These are phyloP conservation scores for Catalaphyllia jardinei DNA, from an alignment of 64 coral and sea anemone species.

Conservation along the genomic window DNA sequence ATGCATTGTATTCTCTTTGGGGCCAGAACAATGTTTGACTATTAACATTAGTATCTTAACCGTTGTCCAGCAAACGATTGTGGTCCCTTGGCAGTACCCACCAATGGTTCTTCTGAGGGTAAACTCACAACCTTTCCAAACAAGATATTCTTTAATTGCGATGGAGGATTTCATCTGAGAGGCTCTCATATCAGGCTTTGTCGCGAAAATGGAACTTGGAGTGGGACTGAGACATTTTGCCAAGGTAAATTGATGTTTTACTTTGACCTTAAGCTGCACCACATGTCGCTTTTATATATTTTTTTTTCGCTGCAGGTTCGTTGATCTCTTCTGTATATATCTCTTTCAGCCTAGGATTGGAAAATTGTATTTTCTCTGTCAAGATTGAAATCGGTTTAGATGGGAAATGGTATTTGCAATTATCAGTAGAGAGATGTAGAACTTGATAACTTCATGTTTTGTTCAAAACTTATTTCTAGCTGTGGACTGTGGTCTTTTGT, in stretches of 20 bases:
- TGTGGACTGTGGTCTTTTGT: slow-evolving; percentile 27
- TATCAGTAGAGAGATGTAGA: too few relatives aligned
- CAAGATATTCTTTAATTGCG: slow-evolving; percentile 33
- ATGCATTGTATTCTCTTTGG: too few relatives aligned
- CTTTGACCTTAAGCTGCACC: too few relatives aligned
- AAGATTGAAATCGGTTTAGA: too few relatives aligned
- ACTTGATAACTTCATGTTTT: not conserved
- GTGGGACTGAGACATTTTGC: slow-evolving; percentile 47
- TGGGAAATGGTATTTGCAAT: too few relatives aligned
- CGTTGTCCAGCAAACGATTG: slow-evolving; percentile 45
- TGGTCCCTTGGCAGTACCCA: slow-evolving; percentile 5
- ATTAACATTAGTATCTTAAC: not conserved
- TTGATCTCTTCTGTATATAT: too few relatives aligned
- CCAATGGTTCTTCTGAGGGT: slow-evolving; percentile 47
- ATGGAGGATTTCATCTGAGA: slow-evolving; percentile 58
- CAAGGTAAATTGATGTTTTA: not conserved
- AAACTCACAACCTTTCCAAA: slow-evolving; percentile 41
- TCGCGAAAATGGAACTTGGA: slow-evolving; percentile 55
- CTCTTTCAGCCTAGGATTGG: too few relatives aligned
- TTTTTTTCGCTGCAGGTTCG: too few relatives aligned
- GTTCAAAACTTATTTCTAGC: slow-evolving; percentile 1
- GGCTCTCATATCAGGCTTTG: slow-evolving; percentile 40
- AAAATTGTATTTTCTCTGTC: too few relatives aligned
- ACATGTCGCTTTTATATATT: too few relatives aligned
- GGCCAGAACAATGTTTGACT: not conserved